phyloP scores from a whole-genome alignment of 2,113 vertebrate species.

The Lonchura striata region DNA sequence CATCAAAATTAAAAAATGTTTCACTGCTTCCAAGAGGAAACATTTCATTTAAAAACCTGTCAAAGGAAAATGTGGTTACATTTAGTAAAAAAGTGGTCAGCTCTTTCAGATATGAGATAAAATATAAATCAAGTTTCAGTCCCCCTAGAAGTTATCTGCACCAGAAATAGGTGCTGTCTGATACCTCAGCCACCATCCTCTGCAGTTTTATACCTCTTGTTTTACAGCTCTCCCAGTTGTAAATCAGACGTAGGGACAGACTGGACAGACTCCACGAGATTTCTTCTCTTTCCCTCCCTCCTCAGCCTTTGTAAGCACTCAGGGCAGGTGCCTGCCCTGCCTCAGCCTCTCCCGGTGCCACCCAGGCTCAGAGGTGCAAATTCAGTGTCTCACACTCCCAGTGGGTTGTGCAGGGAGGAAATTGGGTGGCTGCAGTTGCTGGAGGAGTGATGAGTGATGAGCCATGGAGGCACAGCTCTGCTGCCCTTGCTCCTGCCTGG shows the following conservation, averaged over 20 bases:
- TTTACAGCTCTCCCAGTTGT: neutral
- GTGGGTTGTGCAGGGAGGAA: neutral
- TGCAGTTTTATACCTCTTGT: neutral
- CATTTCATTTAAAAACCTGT: neutral
- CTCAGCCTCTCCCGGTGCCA: neutral
- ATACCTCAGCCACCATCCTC: neutral
- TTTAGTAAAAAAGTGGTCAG: neutral
- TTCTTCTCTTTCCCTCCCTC: neutral
- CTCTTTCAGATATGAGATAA: neutral
- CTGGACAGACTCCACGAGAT: too few species aligned
- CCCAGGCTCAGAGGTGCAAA: slow-evolving; percentile 16
- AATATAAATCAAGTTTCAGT: neutral
- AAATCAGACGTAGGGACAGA: neutral
- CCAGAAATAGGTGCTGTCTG: neutral
- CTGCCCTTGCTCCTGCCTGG: neutral
- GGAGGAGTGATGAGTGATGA: neutral
- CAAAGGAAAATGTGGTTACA: neutral
- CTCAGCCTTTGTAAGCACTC: neutral
- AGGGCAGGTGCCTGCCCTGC: neutral
- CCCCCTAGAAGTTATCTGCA: neutral
- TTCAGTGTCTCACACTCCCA: slow-evolving; percentile 32
- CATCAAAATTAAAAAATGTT: neutral
- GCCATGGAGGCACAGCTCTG: neutral
- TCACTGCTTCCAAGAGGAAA: slow-evolving; percentile 1
- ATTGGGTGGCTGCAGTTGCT: neutral